Base-by-base conservation (phyloP, 2,888 invertebrate species). In the Shargacucullia verbasci region DNA sequence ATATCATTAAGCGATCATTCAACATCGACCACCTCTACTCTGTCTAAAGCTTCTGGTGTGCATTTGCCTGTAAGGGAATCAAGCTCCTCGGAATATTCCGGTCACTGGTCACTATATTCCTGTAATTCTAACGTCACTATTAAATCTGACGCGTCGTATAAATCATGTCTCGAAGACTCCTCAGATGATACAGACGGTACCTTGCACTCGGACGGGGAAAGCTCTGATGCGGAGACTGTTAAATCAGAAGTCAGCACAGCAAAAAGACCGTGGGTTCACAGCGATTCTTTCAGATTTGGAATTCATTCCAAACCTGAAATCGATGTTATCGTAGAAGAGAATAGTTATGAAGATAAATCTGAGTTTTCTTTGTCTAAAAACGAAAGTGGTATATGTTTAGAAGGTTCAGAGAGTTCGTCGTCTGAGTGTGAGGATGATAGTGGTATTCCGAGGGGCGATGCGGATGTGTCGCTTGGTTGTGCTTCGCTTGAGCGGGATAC, bases 401-500 rank as follows among this genome's bases (percentile, higher is more conserved):
- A 81, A 46, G 86, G 84, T 35, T 90, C 89, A 69, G 89, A 85
- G 59, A 89, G 83, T 82, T 88, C 85, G 70, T 90, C 89, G 76
- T 92, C 91, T 76, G 91, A 85, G 60, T 85, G 85, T 59, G 90
- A 85, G 73, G 86, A 85, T 50, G 92, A 91, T 59, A 89, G 90
- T 75, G 89, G 90, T 89, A 84, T 91, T 88, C 91, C 91, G 89
- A 86, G 88, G 83, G 81, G 73, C 59, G 82, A 78, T 76, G 78
- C 74, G 75, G 86, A 85, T 80, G 82, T 85, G 84, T 87, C 86
- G 91, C 89, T 89, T 90, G 85, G 75, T 79, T 76, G 81, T 79
- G 93, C 92, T 94, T 93, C 90, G 93, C 94, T 94, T 93, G 92
- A 92, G 92, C 91, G 91, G 85, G 90, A 78, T 80, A 78, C 85